These are phyloP conservation scores for Folsomia manolachei DNA, from an alignment of 2,888 invertebrate genomes.

Conservation along the genomic window DNA sequence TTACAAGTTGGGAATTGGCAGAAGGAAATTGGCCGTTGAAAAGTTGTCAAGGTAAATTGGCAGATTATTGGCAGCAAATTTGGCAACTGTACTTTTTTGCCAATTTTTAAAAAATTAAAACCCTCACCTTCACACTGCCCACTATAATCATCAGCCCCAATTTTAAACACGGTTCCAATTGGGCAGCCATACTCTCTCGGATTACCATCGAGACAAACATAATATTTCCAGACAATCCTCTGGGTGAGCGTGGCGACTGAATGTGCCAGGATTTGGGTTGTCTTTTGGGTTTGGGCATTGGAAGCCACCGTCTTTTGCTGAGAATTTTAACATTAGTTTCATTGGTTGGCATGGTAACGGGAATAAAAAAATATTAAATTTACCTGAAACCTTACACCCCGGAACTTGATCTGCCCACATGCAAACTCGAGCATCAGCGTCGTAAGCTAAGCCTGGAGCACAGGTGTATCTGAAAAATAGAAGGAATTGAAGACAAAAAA, in stretches of 20 bases:
- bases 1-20: too few species aligned
- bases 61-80: too few species aligned
- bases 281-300: slow-evolving; percentile 79
- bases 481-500: too few species aligned
- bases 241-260: slow-evolving; percentile 92
- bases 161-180: slow-evolving; percentile 92
- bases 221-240: slow-evolving; percentile 73
- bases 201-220: slow-evolving; percentile 85
- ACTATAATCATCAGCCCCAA: slow-evolving; percentile 82
- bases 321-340: slow-evolving; percentile 46
- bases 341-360: too few species aligned
- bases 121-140: slow-evolving; percentile 67
- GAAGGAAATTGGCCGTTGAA: too few species aligned
- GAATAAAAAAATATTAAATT: slow-evolving; percentile 46
- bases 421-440: slow-evolving; percentile 83
- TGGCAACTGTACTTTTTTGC: too few species aligned
- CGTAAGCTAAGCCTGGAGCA: slow-evolving; percentile 90
- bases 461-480: slow-evolving; percentile 95
- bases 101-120: background rate
- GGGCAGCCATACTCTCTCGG: slow-evolving; percentile 94
- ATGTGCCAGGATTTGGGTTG: slow-evolving; percentile 77
- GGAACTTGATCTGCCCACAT: slow-evolving; percentile 96
- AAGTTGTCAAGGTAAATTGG: too few species aligned
- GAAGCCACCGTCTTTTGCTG: slow-evolving; percentile 90
- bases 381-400: slow-evolving; percentile 86